Conservation (phyloP, 2,888 invertebrate species). For the Ptychoptera albimana region DNA sequence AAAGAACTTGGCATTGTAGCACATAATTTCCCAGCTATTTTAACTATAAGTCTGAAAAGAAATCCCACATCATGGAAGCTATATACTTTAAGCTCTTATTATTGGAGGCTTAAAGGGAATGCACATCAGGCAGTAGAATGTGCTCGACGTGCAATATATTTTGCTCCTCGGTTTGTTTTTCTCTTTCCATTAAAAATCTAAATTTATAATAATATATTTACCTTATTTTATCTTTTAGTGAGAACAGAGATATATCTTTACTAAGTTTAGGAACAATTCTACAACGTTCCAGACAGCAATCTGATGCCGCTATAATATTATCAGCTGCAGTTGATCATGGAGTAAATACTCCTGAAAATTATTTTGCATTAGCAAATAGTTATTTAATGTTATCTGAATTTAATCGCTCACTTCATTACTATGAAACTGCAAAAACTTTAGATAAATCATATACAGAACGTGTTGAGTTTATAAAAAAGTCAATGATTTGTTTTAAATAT, state of each 20-base stretch:
- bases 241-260: slow-evolving; percentile 21
- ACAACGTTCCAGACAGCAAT: slow-evolving; percentile 20
- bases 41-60: slow-evolving; percentile 17
- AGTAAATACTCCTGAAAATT: slow-evolving; percentile 22
- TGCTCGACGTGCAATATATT: slow-evolving; percentile 21
- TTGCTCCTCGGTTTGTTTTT: slow-evolving; percentile 19
- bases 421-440: slow-evolving; percentile 22
- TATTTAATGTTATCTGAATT: slow-evolving; percentile 25
- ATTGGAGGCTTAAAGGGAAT: slow-evolving; percentile 26
- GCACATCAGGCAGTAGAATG: slow-evolving; percentile 25
- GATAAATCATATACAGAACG: slow-evolving; percentile 14
- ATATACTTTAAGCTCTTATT: slow-evolving; percentile 25
- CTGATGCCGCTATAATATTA: slow-evolving; percentile 23
- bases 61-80: slow-evolving; percentile 25
- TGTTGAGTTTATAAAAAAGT: slow-evolving; percentile 9
- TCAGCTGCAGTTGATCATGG: slow-evolving; percentile 25
- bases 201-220: not conserved
- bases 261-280: slow-evolving; percentile 26
- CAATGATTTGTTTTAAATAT: slow-evolving; percentile 10
- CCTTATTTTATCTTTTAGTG: not conserved
- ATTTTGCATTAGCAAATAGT: slow-evolving; percentile 23
- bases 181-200: not conserved
- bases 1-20: slow-evolving; percentile 14
- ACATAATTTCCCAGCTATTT: slow-evolving; percentile 8
- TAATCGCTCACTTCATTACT: slow-evolving; percentile 22